These are phyloP conservation scores for Pristionchus pacificus DNA, from an alignment of 1,140 invertebrate genomes.

Conservation along the genomic window DNA sequence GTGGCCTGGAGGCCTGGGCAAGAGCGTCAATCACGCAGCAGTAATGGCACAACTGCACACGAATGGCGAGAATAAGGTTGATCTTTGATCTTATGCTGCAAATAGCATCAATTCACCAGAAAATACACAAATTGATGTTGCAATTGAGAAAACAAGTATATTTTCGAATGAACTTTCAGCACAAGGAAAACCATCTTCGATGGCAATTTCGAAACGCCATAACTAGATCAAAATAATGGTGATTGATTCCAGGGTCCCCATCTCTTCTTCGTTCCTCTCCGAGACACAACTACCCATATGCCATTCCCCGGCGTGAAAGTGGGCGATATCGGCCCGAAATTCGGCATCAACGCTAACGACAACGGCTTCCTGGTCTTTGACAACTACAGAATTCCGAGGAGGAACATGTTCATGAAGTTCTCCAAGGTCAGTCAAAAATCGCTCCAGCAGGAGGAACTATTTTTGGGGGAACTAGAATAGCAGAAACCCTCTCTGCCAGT, in stretches of 20 bases:
- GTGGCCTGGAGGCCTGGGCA: conserved; percentile 70
- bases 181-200: background rate
- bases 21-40: conserved; percentile 82
- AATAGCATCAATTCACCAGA: background rate
- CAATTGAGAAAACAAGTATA: too few species aligned
- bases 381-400: conserved; percentile 77
- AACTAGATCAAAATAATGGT: background rate
- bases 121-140: too few species aligned
- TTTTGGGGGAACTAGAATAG: too few species aligned
- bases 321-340: conserved; percentile 85
- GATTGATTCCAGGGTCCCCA: conserved; percentile 76
- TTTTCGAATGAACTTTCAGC: background rate
- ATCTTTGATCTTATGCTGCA: background rate
- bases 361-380: conserved; percentile 65
- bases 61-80: conserved; percentile 67
- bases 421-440: conserved; percentile 73
- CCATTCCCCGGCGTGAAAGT: conserved; percentile 78
- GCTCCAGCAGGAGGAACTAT: too few species aligned
- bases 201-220: background rate
- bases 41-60: conserved; percentile 79
- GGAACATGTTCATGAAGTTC: conserved; percentile 89
- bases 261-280: conserved; percentile 82
- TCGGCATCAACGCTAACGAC: conserved; percentile 61
- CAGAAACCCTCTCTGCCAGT: too few species aligned
- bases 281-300: conserved; percentile 78